phyloP scores from a whole-genome alignment of 2,888 invertebrate genomes.

The Drosophila neutralis region DNA sequence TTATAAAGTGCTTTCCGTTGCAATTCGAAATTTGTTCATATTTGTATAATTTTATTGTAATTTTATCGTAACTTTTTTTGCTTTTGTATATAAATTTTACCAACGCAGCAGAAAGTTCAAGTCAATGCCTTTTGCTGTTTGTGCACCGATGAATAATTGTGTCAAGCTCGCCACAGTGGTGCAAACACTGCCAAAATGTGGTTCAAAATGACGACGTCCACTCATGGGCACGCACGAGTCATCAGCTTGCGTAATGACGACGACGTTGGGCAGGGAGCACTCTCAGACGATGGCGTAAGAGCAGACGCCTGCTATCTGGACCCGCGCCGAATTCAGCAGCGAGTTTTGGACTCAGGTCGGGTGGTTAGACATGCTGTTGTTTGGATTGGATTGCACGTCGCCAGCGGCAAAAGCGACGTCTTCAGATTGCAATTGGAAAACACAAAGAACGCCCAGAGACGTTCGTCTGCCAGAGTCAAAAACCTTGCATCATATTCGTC shows the following conservation, averaged over 20 bases:
- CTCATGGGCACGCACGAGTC: slow-evolving; percentile 52
- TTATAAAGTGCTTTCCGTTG: slow-evolving; percentile 57
- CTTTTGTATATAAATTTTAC: slow-evolving; percentile 82
- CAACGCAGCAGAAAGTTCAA: slow-evolving; percentile 81
- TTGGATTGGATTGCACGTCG: slow-evolving; percentile 47
- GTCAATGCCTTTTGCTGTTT: slow-evolving; percentile 67
- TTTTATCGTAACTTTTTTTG: slow-evolving; percentile 80
- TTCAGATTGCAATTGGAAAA: slow-evolving; percentile 63
- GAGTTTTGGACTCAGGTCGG: slow-evolving; percentile 36
- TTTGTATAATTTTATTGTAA: slow-evolving; percentile 70
- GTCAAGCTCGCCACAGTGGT: slow-evolving; percentile 72
- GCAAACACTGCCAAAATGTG: slow-evolving; percentile 23
- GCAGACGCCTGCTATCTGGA: slow-evolving; percentile 72
- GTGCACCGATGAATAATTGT: slow-evolving; percentile 45
- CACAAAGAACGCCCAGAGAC: slow-evolving; percentile 50
- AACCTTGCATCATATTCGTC: slow-evolving; percentile 70
- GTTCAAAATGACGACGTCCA: slow-evolving; percentile 19
- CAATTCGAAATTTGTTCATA: slow-evolving; percentile 46
- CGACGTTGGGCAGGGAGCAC: slow-evolving; percentile 13
- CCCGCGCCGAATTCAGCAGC: slow-evolving; percentile 58
- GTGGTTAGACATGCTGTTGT: slow-evolving; percentile 2
- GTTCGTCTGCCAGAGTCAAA: slow-evolving; percentile 50
- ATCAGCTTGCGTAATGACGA: slow-evolving; percentile 46
- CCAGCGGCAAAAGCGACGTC: slow-evolving; percentile 56
- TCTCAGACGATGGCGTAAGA: slow-evolving; percentile 62